phyloP scores from a whole-genome alignment of 2,113 vertebrate species.

The Platichthys flesus region DNA sequence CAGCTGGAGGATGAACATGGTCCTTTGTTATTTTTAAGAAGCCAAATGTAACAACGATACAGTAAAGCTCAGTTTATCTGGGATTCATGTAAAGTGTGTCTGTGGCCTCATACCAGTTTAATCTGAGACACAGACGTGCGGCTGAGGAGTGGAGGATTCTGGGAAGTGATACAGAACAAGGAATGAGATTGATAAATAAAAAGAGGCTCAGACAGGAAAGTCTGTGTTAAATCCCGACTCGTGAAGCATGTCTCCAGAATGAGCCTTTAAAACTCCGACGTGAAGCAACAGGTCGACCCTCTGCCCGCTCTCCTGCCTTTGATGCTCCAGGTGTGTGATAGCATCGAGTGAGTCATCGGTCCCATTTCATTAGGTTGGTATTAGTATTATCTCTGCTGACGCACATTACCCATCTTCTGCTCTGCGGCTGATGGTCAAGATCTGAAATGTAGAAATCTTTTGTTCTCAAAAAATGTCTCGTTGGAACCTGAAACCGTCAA shows the following conservation, averaged over 20 bases:
- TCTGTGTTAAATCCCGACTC: constrained; percentile 22
- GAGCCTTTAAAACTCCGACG: constrained; percentile 30
- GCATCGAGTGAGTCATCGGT: constrained; percentile 60
- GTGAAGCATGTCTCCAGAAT: background rate
- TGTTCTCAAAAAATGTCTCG: constrained; percentile 15
- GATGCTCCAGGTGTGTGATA: constrained; percentile 80
- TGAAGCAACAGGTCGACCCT: constrained; percentile 8
- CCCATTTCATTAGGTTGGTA: constrained; percentile 68
- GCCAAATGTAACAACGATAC: constrained; percentile 19
- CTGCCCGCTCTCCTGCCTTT: constrained; percentile 50
- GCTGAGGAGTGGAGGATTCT: constrained; percentile 21
- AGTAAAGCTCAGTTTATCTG: background rate
- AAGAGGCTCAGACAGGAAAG: constrained; percentile 19
- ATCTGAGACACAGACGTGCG: constrained; percentile 58
- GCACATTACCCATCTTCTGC: constrained; percentile 34
- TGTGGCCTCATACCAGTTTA: constrained; percentile 22
- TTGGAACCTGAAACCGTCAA: background rate
- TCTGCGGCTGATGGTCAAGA: constrained; percentile 21
- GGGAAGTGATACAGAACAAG: constrained; percentile 30
- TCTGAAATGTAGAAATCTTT: constrained; percentile 29
- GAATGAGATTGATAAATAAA: constrained; percentile 5
- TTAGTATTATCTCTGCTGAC: constrained; percentile 65
- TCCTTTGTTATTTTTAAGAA: too few species aligned
- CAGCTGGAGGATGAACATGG: too few species aligned
- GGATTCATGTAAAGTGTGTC: constrained; percentile 5